Evolutionary conservation across 2,888 invertebrate genomes (phyloP), one percentile per base, ranked within the genome.

Genomic region (Drosophila leonis): DNA sequence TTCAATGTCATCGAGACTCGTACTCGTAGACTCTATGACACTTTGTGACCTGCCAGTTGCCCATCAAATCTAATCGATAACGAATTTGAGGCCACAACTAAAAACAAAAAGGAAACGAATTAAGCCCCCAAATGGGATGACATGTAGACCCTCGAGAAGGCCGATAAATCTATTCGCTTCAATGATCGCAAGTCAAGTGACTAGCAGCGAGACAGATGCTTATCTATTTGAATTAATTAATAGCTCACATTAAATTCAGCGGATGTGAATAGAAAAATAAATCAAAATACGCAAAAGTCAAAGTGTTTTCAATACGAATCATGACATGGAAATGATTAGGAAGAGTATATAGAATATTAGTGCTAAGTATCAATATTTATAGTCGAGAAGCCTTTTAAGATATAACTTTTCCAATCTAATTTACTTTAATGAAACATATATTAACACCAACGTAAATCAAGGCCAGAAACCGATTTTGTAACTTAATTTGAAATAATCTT

Each of bases 31-130:
- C 49, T 49, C 42, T 57, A 48, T 55, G 64, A 62, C 65, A 54
- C 66, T 80, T 75, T 77, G 71, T 74, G 83, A 83, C 70, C 86
- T 73, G 82, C 70, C 80, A 78, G 70, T 67, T 76, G 74, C 44
- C 72, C 76, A 80, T 72, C 72, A 72, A 67, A 55, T 57, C 84
- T 77, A 82, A 82, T 80, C 77, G 83, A 84, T 86, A 84, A 82
- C 62, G 54, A 54, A 37, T 71, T 37, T 51, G 68, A 72, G 75
- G 78, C 80, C 78, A 66, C 75, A 74, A 9, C 60, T 44, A 61
- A 64, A 49, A 20, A 31, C 55, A 55, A 12, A 31, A 7, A 33
- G 33, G 0, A 8, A 44, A 24, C 24, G 7, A 29, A 44, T 44
- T 7, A 49, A 55, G 60, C 24, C 29, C 48, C 39, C 33, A 49